Evolutionary conservation across 23 tunicate genomes (phyloP).

Genomic region (Clavelina lepadiformis): DNA sequence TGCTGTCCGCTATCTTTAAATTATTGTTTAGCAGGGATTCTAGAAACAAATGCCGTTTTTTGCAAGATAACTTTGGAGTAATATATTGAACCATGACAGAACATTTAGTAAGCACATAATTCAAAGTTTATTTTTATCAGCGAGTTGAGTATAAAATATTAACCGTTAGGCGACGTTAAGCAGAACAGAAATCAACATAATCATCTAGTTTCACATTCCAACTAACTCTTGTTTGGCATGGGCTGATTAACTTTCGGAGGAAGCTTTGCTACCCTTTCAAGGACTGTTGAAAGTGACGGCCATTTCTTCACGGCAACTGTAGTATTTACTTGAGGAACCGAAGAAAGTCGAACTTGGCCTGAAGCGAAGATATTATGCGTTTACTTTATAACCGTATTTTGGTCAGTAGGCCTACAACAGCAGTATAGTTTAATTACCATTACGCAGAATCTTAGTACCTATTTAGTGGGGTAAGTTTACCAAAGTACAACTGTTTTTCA

Average conservation of each 20-base stretch:
- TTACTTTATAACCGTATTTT: too few species aligned
- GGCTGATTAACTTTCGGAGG: constrained; percentile 26
- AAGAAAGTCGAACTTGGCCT: constrained; percentile 74
- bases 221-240: constrained; percentile 28
- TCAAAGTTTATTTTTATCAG: too few species aligned
- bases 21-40: constrained; percentile 1
- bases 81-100: too few species aligned
- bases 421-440: too few species aligned
- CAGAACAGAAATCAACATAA: too few species aligned
- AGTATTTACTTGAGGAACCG: constrained; percentile 27
- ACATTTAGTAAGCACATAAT: too few species aligned
- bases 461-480: too few species aligned
- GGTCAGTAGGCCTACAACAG: too few species aligned
- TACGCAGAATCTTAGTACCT: too few species aligned
- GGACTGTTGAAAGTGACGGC: constrained; percentile 43
- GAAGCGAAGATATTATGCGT: too few species aligned
- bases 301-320: constrained; percentile 43
- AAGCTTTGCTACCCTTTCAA: constrained; percentile 19
- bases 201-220: not conserved
- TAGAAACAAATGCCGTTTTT: not conserved
- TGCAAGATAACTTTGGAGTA: not conserved
- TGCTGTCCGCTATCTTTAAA: constrained; percentile 9
- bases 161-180: too few species aligned
- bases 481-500: not conserved
- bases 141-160: too few species aligned